phyloP scores from a whole-genome alignment of 2,888 invertebrate species.

The Drosophila atripex region DNA sequence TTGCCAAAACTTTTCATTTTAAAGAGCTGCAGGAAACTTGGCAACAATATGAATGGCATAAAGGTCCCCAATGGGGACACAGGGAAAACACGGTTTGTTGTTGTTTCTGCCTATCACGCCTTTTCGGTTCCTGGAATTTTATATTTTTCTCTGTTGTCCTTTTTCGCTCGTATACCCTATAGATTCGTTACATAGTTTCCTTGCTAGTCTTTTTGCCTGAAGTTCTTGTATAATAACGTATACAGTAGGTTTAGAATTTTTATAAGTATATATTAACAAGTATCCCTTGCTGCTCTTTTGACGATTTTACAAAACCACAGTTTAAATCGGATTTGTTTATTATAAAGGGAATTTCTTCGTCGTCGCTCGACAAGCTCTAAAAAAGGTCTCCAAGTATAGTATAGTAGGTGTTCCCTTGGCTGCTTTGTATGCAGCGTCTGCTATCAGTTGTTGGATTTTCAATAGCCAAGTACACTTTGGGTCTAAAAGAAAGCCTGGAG shows the following conservation, averaged over 20 bases:
- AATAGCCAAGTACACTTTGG: constrained; percentile 61
- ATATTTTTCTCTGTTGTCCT: constrained; percentile 19
- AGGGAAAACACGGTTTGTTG: not conserved
- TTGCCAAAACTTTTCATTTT: constrained; percentile 32
- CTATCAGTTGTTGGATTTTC: constrained; percentile 62
- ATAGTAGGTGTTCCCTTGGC: constrained; percentile 43
- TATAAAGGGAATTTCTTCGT: not conserved
- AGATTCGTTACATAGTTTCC: constrained; percentile 8
- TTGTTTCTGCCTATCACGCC: constrained; percentile 39
- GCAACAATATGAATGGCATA: constrained; percentile 4
- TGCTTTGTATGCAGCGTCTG: constrained; percentile 63
- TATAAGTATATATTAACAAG: too few relatives aligned
- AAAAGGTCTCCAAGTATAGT: constrained; percentile 1
- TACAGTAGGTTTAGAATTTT: not conserved
- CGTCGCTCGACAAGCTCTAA: not conserved
- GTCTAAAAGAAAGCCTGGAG: constrained; percentile 55
- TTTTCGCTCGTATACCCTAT: not conserved
- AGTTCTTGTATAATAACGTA: not conserved
- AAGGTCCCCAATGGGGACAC: constrained; percentile 18
- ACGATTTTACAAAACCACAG: too few relatives aligned
- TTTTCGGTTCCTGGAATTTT: constrained; percentile 23
- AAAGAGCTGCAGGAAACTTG: constrained; percentile 23
- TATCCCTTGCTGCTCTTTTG: too few relatives aligned
- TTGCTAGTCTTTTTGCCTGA: not conserved
- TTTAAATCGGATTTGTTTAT: not conserved